phyloP scores from a whole-genome alignment of 1,140 invertebrate species.

The Matsumurasca onukii region DNA sequence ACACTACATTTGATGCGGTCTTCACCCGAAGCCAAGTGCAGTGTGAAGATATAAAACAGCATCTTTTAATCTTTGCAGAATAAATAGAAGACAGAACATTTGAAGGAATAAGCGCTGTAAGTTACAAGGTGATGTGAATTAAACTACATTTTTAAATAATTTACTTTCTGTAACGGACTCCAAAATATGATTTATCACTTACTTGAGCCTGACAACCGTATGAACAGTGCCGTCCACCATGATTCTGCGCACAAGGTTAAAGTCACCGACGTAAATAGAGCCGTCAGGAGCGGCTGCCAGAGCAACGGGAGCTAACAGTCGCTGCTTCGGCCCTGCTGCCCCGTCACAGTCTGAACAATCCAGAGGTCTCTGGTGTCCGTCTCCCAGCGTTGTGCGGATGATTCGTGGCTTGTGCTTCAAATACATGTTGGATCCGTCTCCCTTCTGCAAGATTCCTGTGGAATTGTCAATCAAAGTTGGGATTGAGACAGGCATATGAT shows the following conservation, averaged over 20 bases:
- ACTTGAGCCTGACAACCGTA: constrained; percentile 90
- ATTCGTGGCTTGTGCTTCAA: constrained; percentile 91
- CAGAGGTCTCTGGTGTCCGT: constrained; percentile 83
- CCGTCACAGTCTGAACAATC: constrained; percentile 84
- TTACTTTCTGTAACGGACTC: no score
- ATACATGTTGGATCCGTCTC: constrained; percentile 95
- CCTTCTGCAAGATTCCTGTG: constrained; percentile 91
- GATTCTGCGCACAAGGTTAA: constrained; percentile 90
- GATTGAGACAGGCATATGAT: no score
- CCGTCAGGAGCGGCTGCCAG: constrained; percentile 89
- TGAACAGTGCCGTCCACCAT: constrained; percentile 83
- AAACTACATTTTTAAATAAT: no score
- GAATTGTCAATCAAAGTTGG: no score
- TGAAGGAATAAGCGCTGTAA: no score
- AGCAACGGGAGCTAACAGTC: constrained; percentile 87
- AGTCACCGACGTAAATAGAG: constrained; percentile 94
- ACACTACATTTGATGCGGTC: no score
- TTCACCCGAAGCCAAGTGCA: no score
- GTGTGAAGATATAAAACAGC: no score
- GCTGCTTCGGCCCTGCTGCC: constrained; percentile 66
- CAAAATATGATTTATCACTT: no score
- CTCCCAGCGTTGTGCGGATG: constrained; percentile 90
- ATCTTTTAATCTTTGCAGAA: no score
- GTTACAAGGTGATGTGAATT: no score
- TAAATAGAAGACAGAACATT: no score